Percentiles rank a stretch among this genome's conserved stretches.
phyloP scores from a whole-genome alignment of 2,888 invertebrate genomes.

The Tipula lateralis region DNA sequence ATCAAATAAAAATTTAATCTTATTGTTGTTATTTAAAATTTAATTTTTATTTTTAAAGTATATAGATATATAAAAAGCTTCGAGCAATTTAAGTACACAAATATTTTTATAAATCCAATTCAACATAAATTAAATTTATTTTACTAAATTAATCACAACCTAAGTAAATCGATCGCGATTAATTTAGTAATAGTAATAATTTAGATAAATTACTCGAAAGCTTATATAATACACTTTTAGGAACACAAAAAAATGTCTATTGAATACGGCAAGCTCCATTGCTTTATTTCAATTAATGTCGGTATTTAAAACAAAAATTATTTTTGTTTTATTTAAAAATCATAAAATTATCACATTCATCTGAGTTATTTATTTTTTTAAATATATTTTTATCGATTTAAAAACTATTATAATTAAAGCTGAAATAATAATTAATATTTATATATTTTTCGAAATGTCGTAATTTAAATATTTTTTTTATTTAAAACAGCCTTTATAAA shows the following conservation, averaged over 20 bases:
- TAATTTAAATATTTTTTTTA: not conserved
- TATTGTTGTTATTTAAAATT: not conserved
- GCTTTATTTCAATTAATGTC: not conserved
- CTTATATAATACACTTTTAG: not conserved
- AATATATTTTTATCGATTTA: not conserved
- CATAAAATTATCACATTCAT: constrained; percentile 26
- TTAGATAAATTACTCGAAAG: not conserved
- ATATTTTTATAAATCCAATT: too few relatives aligned
- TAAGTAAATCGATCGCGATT: too few relatives aligned
- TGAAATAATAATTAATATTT: constrained; percentile 7
- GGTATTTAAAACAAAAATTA: not conserved
- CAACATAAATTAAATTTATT: too few relatives aligned
- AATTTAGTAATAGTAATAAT: too few relatives aligned
- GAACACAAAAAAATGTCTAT: not conserved
- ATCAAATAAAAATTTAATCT: not conserved
- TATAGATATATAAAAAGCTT: not conserved
- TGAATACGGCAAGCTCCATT: not conserved
- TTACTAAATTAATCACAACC: too few relatives aligned
- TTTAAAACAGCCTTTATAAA: not conserved
- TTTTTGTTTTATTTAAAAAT: not conserved
- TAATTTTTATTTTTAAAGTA: not conserved
- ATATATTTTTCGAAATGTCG: not conserved
- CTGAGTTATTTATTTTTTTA: constrained; percentile 6
- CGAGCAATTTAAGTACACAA: not conserved
- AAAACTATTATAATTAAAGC: constrained; percentile 25